Conservation (phyloP, 2,797 vertebrate species). For the Jordanella pulchra region DNA sequence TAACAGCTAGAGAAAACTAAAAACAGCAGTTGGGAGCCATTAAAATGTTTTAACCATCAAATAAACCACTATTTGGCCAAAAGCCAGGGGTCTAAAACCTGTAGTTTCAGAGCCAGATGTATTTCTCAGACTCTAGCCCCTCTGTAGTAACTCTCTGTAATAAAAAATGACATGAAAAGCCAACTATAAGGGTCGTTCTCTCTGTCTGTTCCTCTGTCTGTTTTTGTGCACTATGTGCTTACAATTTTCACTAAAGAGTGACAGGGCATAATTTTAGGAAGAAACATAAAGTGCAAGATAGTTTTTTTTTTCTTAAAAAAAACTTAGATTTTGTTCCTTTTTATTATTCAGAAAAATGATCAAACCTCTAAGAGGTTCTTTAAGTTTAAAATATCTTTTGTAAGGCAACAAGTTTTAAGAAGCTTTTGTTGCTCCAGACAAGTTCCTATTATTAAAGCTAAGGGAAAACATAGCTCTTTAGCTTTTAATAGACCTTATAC, state of each 20-base stretch:
- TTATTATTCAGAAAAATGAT: not conserved
- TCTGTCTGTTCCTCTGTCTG: not conserved
- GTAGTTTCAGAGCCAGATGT: not conserved
- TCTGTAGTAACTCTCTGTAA: not conserved
- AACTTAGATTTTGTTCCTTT: not conserved
- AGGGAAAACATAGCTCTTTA: not conserved
- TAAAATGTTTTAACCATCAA: not conserved
- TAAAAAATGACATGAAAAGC: not conserved
- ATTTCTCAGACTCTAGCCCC: not conserved
- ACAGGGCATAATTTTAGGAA: no score
- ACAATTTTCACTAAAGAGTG: not conserved
- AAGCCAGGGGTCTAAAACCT: not conserved
- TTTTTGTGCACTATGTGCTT: not conserved
- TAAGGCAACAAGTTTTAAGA: not conserved
- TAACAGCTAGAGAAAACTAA: not conserved
- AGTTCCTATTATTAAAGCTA: not conserved
- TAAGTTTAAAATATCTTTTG: not conserved
- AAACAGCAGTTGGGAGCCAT: not conserved
- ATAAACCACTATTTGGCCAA: not conserved
- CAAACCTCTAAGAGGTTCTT: not conserved
- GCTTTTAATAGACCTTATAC: not conserved
- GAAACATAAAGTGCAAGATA: not conserved
- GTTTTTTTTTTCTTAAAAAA: not conserved
- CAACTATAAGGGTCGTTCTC: no score
- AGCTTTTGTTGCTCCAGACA: not conserved